Base-by-base conservation (phyloP, 2,888 invertebrate species). In the Cerastis rubricosa region DNA sequence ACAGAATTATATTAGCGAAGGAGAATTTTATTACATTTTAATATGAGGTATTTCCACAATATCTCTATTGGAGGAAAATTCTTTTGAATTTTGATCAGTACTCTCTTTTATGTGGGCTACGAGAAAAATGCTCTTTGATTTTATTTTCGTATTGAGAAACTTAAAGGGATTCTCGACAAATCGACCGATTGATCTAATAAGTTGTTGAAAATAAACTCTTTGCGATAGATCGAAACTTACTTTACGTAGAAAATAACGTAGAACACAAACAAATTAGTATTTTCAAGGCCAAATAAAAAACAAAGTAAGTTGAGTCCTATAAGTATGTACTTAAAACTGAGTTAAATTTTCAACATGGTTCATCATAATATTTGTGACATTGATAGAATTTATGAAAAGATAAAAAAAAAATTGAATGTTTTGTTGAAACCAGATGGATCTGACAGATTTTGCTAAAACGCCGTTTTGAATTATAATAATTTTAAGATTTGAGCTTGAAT, bases 1-100 rank as follows among this genome's bases (percentile, higher is more conserved):
- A 88, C 92, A 89, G 92, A 94, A 94, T 94, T 93, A 93, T 93
- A 93, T 93, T 93, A 94, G 93, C 92, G 90, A 91, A 90, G 91
- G 89, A 88, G 91, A 92, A 92, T 94, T 95, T 95, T 95, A 95
- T 95, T 94, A 94, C 93, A 94, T 94, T 95, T 94, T 94, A 95
- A 95, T 95, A 94, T 93, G 92, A 93, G 92, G 92, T 93, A 94
- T 94, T 91, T 91, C 90, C 90, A 91, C 91, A 94, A 94, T 93
- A 93, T 94, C 91, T 93, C 87, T 88, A 89, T 88, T 88, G 80
- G 81, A 84, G 86, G 89, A 88, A 92, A 92, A 92, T 89, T 92
- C 90, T 89, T 88, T 85, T 90, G 92, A 92, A 91, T 93, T 92
- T 90, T 89, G 90, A 92, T 93, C 90, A 91, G 78, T 91, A 88